phyloP scores from a whole-genome alignment of 2,797 vertebrate genomes.

The Neoniphon sammara region DNA sequence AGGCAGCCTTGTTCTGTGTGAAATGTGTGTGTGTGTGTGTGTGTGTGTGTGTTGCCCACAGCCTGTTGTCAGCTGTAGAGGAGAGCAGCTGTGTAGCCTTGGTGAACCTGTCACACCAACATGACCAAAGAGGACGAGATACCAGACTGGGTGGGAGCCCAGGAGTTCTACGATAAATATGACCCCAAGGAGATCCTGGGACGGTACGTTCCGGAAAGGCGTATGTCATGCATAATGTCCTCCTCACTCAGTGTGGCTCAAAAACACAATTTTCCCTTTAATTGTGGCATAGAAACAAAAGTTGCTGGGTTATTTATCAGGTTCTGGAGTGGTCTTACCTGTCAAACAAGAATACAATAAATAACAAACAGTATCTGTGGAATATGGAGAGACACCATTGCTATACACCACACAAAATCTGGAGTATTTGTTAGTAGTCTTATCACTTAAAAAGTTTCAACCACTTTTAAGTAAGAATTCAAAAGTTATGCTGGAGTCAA shows the following conservation, averaged over 20 bases:
- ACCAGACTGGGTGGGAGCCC: conserved; percentile 88
- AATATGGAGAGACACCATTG: too few species aligned
- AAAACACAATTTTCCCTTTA: too few species aligned
- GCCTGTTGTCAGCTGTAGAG: conserved; percentile 37
- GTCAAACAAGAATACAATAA: background rate
- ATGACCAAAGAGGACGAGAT: conserved; percentile 95
- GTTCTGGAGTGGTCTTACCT: background rate
- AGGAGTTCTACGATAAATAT: conserved; percentile 96
- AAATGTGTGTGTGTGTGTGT: background rate
- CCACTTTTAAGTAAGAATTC: too few species aligned
- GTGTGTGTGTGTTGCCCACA: conserved; percentile 23
- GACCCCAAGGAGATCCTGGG: conserved; percentile 96
- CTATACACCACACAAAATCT: too few species aligned
- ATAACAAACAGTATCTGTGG: background rate
- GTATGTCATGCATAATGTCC: background rate
- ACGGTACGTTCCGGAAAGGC: conserved; percentile 82
- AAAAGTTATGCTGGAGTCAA: background rate
- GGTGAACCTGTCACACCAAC: conserved; percentile 50
- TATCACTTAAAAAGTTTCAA: too few species aligned
- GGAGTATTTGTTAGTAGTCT: too few species aligned
- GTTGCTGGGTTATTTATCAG: too few species aligned
- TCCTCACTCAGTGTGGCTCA: background rate
- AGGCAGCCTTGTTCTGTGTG: background rate
- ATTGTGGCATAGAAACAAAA: background rate
- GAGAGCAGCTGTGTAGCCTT: conserved; percentile 25